A percentile compares a stretch with the other conserved stretches of the same genome.
Evolutionary conservation across 1,140 invertebrate genomes (phyloP).

Genomic region (Saccostrea cuccullata): DNA sequence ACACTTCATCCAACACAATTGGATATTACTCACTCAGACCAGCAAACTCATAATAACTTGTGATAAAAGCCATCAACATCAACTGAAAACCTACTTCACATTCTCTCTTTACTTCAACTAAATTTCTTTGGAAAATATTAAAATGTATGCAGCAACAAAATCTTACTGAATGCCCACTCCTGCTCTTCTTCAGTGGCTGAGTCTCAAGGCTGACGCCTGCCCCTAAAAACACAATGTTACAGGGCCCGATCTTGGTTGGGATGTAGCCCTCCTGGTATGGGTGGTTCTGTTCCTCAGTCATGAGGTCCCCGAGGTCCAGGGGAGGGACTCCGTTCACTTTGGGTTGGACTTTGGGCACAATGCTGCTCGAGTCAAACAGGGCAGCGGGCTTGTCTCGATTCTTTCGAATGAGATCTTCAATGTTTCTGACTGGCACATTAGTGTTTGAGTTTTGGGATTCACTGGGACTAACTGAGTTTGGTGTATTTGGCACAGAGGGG

Average conservation of each 20-base stretch:
- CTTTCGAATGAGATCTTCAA: slow-evolving; percentile 59
- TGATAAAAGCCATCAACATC: too few species aligned
- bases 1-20: background rate
- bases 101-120: background rate
- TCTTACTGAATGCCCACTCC: slow-evolving; percentile 35
- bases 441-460: slow-evolving; percentile 43
- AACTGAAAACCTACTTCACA: background rate
- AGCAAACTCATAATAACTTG: too few species aligned
- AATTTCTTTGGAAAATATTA: background rate
- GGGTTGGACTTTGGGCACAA: slow-evolving; percentile 50
- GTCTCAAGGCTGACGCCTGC: slow-evolving; percentile 63
- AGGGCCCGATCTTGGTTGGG: slow-evolving; percentile 69
- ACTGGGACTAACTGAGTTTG: background rate
- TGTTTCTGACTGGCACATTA: slow-evolving; percentile 52
- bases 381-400: slow-evolving; percentile 54
- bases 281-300: slow-evolving; percentile 58
- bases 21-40: too few species aligned
- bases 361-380: slow-evolving; percentile 64
- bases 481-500: slow-evolving; percentile 57
- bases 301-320: slow-evolving; percentile 47
- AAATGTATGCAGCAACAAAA: background rate
- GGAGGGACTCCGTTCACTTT: slow-evolving; percentile 51
- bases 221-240: slow-evolving; percentile 68
- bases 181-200: slow-evolving; percentile 66
- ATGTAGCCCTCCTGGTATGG: slow-evolving; percentile 68